Evolutionary conservation across 2,113 vertebrate genomes (phyloP).

Genomic region (Pteropus alecto): DNA sequence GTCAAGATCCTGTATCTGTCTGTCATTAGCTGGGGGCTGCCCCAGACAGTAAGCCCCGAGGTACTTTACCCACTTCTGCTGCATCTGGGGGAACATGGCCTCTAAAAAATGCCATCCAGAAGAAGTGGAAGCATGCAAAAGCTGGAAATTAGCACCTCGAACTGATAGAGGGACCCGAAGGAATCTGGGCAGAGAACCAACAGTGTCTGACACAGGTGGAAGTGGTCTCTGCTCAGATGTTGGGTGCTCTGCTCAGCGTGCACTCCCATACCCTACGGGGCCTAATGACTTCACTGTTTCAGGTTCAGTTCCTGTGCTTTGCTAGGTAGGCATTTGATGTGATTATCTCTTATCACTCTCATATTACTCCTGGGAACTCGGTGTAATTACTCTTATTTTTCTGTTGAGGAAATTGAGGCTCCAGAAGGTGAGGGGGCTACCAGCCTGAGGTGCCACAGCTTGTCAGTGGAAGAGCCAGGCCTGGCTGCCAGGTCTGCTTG

Average conservation of each 20-base stretch:
- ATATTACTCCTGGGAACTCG: neutral
- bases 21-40: neutral
- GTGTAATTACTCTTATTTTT: neutral
- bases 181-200: neutral
- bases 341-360: neutral
- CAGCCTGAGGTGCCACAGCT: too few species aligned
- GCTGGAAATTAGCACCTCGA: too few species aligned
- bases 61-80: neutral
- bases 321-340: neutral
- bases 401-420: neutral
- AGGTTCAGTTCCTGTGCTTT: neutral
- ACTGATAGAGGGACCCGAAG: neutral
- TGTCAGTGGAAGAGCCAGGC: neutral
- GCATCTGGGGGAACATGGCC: neutral
- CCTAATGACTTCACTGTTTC: neutral
- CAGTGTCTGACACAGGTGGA: neutral
- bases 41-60: too few species aligned
- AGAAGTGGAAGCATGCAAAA: neutral
- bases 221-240: rapidly evolving
- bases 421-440: neutral
- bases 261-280: neutral
- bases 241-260: rapidly evolving
- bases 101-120: neutral
- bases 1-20: neutral
- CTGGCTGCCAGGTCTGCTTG: rapidly evolving